Conservation (phyloP, 2,797 vertebrate genomes). For the Decapterus maruadsi region DNA sequence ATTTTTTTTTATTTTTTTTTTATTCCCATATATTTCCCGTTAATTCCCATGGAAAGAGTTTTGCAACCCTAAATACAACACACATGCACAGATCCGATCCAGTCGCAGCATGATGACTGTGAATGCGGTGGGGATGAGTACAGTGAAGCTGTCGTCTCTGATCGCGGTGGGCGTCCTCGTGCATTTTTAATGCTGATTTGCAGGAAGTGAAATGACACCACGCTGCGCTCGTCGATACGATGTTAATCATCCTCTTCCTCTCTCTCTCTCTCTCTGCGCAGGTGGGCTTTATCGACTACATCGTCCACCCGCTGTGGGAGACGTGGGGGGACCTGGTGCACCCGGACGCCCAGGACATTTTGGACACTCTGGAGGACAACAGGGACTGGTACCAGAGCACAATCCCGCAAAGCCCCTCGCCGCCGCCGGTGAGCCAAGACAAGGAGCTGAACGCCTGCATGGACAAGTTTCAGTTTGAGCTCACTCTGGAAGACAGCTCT, state of each 20-base stretch:
- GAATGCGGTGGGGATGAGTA: conserved; percentile 40
- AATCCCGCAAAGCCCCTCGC: conserved; percentile 92
- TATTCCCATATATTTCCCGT: too few species aligned
- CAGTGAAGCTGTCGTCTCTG: conserved; percentile 61
- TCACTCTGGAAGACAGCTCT: conserved; percentile 86
- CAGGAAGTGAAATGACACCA: conserved; percentile 48
- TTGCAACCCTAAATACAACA: background rate
- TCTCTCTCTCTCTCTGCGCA: conserved; percentile 54
- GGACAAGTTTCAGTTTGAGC: conserved; percentile 92
- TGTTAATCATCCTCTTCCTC: conserved; percentile 18
- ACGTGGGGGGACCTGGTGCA: conserved; percentile 96
- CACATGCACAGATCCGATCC: conserved; percentile 8
- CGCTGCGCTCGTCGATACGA: conserved; percentile 37
- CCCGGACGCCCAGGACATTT: conserved; percentile 94
- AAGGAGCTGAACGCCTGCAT: conserved; percentile 84
- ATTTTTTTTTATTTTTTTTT: too few species aligned
- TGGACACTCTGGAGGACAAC: conserved; percentile 95
- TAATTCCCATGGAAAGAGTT: too few species aligned
- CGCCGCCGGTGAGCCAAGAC: conserved; percentile 86
- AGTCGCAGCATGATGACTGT: conserved; percentile 43
- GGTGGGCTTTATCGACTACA: conserved; percentile 98
- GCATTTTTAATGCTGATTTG: conserved; percentile 73
- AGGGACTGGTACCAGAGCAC: conserved; percentile 96
- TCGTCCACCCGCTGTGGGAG: conserved; percentile 95
- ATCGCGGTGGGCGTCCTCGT: conserved; percentile 63